Conservation (phyloP, 2,888 invertebrate species). For the Protonemura montana region DNA sequence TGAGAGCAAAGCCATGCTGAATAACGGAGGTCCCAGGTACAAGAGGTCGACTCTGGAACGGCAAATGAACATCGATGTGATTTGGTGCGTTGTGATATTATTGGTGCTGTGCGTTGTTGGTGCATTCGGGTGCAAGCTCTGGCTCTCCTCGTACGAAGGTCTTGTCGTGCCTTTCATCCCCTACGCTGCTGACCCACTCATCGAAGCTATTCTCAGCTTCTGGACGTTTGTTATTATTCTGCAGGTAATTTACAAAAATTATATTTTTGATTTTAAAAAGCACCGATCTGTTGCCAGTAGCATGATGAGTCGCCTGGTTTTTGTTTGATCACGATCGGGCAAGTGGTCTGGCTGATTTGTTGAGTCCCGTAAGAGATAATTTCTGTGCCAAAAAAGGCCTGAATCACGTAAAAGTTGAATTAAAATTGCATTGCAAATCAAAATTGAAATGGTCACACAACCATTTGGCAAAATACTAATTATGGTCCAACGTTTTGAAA, state of each 20-base stretch:
- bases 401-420: no score
- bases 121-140: constrained; percentile 88
- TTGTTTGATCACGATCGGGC: no score
- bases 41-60: constrained; percentile 91
- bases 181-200: constrained; percentile 66
- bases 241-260: constrained; percentile 68
- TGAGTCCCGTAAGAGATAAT: no score
- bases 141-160: constrained; percentile 73
- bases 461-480: no score
- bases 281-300: no score
- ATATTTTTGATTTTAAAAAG: no score
- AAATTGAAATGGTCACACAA: no score
- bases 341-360: no score
- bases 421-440: no score
- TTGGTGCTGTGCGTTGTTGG: constrained; percentile 89
- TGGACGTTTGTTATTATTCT: constrained; percentile 96
- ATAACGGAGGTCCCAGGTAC: constrained; percentile 93
- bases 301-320: no score
- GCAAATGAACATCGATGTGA: constrained; percentile 94
- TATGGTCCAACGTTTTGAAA: no score
- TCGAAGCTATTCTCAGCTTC: constrained; percentile 86
- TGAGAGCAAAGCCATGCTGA: constrained; percentile 97
- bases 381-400: no score
- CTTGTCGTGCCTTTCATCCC: constrained; percentile 72
- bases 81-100: constrained; percentile 94